A percentile compares a stretch with the other conserved stretches of the same genome.
phyloP scores from a whole-genome alignment of 2,113 vertebrate genomes.

The Strix aluco region DNA sequence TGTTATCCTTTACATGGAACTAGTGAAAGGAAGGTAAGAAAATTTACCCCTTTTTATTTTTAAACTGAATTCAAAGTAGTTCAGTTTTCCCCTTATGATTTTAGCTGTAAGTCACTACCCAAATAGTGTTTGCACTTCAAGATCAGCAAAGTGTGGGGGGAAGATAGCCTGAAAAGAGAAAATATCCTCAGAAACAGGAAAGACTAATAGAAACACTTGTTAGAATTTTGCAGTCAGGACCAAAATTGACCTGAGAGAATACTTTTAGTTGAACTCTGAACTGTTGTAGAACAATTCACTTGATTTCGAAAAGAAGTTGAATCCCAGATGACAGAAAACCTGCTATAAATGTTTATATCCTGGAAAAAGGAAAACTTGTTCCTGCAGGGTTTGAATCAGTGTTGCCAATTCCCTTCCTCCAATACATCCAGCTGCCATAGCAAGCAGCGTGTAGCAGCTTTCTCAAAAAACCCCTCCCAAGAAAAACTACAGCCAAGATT shows the following conservation, averaged over 20 bases:
- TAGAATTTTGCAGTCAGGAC: background rate
- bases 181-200: background rate
- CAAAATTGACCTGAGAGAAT: background rate
- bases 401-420: background rate
- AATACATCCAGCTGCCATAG: background rate
- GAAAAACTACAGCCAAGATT: background rate
- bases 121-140: background rate
- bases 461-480: background rate
- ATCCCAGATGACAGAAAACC: background rate
- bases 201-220: background rate
- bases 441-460: background rate
- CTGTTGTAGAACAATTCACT: background rate
- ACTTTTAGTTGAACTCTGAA: background rate
- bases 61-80: background rate
- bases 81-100: background rate
- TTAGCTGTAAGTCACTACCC: background rate
- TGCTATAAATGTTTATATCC: background rate
- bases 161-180: background rate
- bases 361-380: background rate
- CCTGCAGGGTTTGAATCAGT: background rate
- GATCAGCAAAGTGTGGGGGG: background rate
- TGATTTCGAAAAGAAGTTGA: conserved; percentile 10
- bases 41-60: background rate
- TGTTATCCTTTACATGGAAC: background rate
- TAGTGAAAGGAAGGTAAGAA: background rate